These are phyloP conservation scores for Trematocara macrostoma DNA, from an alignment of 2,113 vertebrate genomes.

Conservation along the genomic window DNA sequence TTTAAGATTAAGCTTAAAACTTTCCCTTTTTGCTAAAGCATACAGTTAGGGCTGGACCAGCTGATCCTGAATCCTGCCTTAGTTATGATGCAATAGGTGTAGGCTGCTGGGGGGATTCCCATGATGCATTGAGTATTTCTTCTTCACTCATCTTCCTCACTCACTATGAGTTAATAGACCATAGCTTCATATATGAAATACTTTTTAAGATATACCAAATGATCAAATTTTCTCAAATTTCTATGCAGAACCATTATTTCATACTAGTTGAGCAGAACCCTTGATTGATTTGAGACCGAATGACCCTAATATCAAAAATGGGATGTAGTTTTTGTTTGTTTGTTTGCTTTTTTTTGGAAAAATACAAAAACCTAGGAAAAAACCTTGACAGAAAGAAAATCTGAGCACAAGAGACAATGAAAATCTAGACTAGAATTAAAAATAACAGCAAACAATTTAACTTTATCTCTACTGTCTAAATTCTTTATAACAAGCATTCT, in stretches of 20 bases:
- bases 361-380: neutral
- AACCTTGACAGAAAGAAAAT: neutral
- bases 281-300: neutral
- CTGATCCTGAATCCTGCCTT: neutral
- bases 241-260: neutral
- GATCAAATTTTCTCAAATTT: neutral
- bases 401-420: neutral
- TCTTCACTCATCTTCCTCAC: neutral
- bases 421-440: neutral
- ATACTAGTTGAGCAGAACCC: neutral
- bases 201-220: neutral
- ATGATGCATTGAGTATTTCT: neutral
- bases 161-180: neutral
- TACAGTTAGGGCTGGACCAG: neutral
- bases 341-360: neutral
- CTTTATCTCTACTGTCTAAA: neutral
- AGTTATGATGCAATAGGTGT: neutral
- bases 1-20: neutral
- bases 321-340: neutral
- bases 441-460: neutral
- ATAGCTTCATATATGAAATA: neutral
- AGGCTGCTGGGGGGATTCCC: neutral
- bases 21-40: neutral
- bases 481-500: neutral
- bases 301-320: neutral